Conservation (phyloP, 2,888 invertebrate genomes). For the Nemotelus nigrinus region DNA sequence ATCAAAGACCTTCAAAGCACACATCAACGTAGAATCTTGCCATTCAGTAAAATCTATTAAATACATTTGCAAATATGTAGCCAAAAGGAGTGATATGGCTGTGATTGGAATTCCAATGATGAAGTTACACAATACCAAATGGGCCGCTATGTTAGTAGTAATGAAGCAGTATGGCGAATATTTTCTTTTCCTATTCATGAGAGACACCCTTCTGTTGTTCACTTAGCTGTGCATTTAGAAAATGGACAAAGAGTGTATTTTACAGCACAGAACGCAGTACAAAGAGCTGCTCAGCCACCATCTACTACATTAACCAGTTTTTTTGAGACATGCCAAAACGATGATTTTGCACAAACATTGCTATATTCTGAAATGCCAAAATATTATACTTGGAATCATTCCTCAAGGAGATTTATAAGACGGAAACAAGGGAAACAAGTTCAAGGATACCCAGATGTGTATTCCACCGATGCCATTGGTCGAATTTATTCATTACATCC, state of each 20-base stretch:
- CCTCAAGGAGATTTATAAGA: conserved; percentile 56
- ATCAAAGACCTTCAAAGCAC: conserved; percentile 55
- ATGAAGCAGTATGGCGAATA: conserved; percentile 51
- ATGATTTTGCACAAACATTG: conserved; percentile 56
- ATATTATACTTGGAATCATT: conserved; percentile 58
- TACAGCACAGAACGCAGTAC: conserved; percentile 49
- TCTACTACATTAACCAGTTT: conserved; percentile 57
- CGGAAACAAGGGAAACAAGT: conserved; percentile 57
- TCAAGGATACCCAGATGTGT: conserved; percentile 54
- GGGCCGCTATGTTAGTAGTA: conserved; percentile 55
- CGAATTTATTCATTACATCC: conserved; percentile 60
- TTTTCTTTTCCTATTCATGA: conserved; percentile 50
- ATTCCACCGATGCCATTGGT: conserved; percentile 57
- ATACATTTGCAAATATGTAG: conserved; percentile 63
- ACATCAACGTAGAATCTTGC: conserved; percentile 62
- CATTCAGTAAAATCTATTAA: conserved; percentile 62
- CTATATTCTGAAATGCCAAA: conserved; percentile 58
- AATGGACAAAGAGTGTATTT: conserved; percentile 56
- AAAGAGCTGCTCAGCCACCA: conserved; percentile 49
- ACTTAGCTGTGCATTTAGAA: conserved; percentile 50
- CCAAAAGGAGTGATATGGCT: conserved; percentile 61
- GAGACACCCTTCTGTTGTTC: conserved; percentile 45
- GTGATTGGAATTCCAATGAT: conserved; percentile 55
- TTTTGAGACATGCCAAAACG: conserved; percentile 56
- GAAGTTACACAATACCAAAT: conserved; percentile 49